Conservation (phyloP, 1,140 invertebrate genomes). For the Medauroidea extradentata region DNA sequence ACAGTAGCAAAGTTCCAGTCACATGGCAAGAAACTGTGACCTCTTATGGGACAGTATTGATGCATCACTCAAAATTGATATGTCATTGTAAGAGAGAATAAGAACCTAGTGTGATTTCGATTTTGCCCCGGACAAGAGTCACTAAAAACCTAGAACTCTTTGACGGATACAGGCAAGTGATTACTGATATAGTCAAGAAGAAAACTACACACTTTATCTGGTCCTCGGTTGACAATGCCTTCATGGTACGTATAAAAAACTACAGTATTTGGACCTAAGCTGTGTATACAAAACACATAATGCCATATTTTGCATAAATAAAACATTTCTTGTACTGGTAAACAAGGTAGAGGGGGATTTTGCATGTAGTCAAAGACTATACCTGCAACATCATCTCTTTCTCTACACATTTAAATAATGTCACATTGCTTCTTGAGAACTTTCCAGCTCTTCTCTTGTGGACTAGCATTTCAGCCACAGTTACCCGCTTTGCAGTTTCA, state of each 20-base stretch:
- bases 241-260: no score
- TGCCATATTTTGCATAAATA: no score
- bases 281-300: no score
- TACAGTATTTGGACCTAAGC: no score
- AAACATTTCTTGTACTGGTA: no score
- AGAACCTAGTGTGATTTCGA: conserved; percentile 27
- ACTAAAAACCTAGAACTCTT: conserved; percentile 27
- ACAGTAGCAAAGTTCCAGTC: conserved; percentile 33
- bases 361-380: no score
- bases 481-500: conserved; percentile 27
- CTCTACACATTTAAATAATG: no score
- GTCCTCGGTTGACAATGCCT: no score
- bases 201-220: no score
- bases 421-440: conserved; percentile 30
- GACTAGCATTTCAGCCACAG: conserved; percentile 28
- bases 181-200: conserved; percentile 16
- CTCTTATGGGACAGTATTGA: conserved; percentile 33
- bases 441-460: conserved; percentile 29
- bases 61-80: conserved; percentile 26
- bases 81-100: conserved; percentile 20
- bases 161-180: conserved; percentile 18
- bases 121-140: conserved; percentile 32
- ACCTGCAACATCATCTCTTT: conserved; percentile 18
- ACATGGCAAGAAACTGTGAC: conserved; percentile 34
- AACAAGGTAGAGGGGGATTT: no score